Percentiles rank a stretch among this genome's conserved stretches.
Conservation (phyloP, 2,888 invertebrate genomes). For the Tetanocera ferruginea region DNA sequence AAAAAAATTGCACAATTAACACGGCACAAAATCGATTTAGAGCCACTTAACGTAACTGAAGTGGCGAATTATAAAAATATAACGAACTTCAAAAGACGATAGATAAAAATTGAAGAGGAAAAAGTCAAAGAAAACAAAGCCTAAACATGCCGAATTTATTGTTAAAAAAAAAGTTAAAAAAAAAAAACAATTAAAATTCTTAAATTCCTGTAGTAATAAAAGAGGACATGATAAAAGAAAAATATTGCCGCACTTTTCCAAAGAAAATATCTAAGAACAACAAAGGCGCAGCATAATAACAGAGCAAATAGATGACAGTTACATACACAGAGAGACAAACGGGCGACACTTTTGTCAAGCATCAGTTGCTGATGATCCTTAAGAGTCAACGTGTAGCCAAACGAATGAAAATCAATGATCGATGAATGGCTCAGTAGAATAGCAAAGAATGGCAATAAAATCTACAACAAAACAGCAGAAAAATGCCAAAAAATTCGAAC, state of each 20-base stretch:
- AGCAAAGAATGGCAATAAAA: conserved; percentile 35
- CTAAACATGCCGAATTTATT: background rate
- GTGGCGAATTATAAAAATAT: background rate
- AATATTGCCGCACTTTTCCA: conserved; percentile 28
- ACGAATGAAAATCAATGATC: conserved; percentile 15
- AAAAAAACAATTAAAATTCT: conserved; percentile 33
- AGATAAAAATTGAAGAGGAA: background rate
- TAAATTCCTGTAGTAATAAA: conserved; percentile 29
- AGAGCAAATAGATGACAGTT: background rate
- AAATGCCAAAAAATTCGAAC: conserved; percentile 4
- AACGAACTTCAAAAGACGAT: background rate
- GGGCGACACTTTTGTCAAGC: conserved; percentile 31
- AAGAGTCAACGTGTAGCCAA: background rate
- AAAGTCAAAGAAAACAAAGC: background rate
- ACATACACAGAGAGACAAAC: conserved; percentile 15
- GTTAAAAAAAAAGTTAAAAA: background rate
- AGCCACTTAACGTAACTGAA: conserved; percentile 60
- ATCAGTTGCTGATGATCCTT: conserved; percentile 6
- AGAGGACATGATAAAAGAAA: background rate
- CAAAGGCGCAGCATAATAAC: background rate
- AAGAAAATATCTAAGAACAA: background rate
- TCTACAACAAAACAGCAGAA: conserved; percentile 13
- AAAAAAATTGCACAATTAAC: conserved; percentile 57
- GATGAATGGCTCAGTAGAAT: conserved; percentile 6
- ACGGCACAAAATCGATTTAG: conserved; percentile 54